Evolutionary conservation across 2,888 invertebrate genomes (phyloP).

Genomic region (Lasius platythorax): DNA sequence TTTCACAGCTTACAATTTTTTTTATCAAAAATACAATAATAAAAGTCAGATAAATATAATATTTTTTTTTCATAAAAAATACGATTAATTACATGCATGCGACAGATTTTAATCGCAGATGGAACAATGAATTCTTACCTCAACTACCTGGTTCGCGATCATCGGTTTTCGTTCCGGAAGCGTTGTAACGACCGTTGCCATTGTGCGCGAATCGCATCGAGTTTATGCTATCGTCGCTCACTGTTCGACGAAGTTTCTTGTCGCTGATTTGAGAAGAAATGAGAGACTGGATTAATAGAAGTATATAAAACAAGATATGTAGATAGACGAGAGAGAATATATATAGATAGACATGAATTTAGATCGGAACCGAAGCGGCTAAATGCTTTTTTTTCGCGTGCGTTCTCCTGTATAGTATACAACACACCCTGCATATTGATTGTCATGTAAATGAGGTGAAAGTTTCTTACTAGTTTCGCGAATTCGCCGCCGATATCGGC

Average conservation of each 20-base stretch:
- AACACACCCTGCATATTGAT: neutral
- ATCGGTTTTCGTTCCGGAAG: conserved; percentile 55
- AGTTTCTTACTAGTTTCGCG: conserved; percentile 54
- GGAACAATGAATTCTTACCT: conserved; percentile 36
- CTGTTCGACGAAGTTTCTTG: conserved; percentile 75
- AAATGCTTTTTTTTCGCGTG: neutral
- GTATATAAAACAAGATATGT: neutral
- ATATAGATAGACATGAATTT: neutral
- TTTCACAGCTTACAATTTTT: neutral
- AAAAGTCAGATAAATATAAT: neutral
- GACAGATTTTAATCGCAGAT: neutral
- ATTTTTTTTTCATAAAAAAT: neutral
- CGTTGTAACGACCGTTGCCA: conserved; percentile 53
- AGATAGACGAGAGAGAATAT: neutral
- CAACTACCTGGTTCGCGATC: conserved; percentile 64
- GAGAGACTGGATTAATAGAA: neutral
- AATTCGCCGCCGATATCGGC: conserved; percentile 75
- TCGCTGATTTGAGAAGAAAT: conserved; percentile 63
- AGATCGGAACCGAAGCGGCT: neutral
- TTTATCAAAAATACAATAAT: neutral
- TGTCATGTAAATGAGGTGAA: neutral
- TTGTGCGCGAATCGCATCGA: conserved; percentile 62
- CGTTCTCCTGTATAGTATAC: neutral
- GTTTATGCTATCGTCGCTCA: conserved; percentile 76
- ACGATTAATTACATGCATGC: neutral